Evolutionary conservation across 2,113 vertebrate species (phyloP), one percentile per base, ranked within the genome.

Genomic region (Corythornis madagascariensis): DNA sequence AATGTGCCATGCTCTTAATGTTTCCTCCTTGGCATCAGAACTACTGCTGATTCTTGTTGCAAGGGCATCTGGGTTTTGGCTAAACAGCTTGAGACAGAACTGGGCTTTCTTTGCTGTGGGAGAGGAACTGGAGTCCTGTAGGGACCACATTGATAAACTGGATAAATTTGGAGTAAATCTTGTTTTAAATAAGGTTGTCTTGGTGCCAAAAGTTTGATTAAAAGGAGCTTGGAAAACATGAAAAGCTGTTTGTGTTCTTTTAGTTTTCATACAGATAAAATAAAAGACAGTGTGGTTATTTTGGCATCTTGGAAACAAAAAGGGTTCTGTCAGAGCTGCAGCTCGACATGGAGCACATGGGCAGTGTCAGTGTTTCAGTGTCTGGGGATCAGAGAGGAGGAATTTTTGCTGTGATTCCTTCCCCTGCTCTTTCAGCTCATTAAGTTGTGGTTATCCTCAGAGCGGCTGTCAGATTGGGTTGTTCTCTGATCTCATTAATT

Each of bases 311-410:
- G 1, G 21, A 42, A 81, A 50, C 21, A 48, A 16, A 5, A 18
- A 52, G 38, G 29, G 4, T 55, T 48, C 16, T 80, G 10, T 70
- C 35, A 10, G 59, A 45, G 26, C 64, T 22, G 2, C 15, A 52
- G 71, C 45, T 69, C 0, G 0, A 53, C 52, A 3, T 57, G 59
- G 50, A 20, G 11, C 10, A 18, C 13, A 4, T 15, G 31, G n/a
- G 43, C 52, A 33, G 50, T 13, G 14, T 33, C 53, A 45, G 14
- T 59, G 59, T 43, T 71, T 21, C 48, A 2, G 0, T 50, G 20
- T 63, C 33, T 83, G 50, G 42, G 52, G 72, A 92, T 69, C 56
- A 66, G 64, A 59, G 60, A 48, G 35, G 43, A 42, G 31, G 29
- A 42, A 29, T 33, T 83, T 80, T 42, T 70, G n/a, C 64, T n/a